Evolutionary conservation across 1,140 invertebrate species (phyloP).

Genomic region (Doryteuthis pealeii): DNA sequence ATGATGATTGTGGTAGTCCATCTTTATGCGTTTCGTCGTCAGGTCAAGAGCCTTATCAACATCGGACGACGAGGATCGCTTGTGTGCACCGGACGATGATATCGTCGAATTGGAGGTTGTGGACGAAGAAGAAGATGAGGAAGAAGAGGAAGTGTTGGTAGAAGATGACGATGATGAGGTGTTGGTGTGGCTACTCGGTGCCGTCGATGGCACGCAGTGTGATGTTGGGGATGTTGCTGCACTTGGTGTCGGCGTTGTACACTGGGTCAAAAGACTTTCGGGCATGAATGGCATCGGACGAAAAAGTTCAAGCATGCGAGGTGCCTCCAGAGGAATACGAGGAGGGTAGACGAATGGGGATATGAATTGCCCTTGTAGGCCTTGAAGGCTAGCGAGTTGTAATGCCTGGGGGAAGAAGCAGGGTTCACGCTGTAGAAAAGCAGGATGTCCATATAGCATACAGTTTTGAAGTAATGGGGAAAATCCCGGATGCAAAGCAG

Average conservation of each 20-base stretch:
- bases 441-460: conserved; percentile 8
- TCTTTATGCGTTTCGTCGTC: conserved; percentile 4
- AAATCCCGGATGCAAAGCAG: not conserved
- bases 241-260: not conserved
- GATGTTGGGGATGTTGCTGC: not conserved
- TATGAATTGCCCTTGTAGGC: not conserved
- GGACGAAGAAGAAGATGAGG: not conserved
- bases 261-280: not conserved
- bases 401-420: conserved; percentile 1
- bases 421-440: conserved; percentile 1
- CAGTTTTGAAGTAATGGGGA: not conserved
- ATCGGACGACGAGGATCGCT: not conserved
- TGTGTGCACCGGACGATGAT: not conserved
- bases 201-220: not conserved
- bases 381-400: not conserved
- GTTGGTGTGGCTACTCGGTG: not conserved
- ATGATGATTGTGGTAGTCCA: conserved; percentile 9
- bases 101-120: not conserved
- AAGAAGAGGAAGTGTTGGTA: not conserved
- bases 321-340: not conserved
- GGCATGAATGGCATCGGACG: not conserved
- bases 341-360: not conserved
- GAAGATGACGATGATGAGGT: not conserved
- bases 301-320: not conserved
- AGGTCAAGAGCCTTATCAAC: conserved; percentile 9